Conservation (phyloP, 2,113 vertebrate genomes). For the Dolichotis patagonum region DNA sequence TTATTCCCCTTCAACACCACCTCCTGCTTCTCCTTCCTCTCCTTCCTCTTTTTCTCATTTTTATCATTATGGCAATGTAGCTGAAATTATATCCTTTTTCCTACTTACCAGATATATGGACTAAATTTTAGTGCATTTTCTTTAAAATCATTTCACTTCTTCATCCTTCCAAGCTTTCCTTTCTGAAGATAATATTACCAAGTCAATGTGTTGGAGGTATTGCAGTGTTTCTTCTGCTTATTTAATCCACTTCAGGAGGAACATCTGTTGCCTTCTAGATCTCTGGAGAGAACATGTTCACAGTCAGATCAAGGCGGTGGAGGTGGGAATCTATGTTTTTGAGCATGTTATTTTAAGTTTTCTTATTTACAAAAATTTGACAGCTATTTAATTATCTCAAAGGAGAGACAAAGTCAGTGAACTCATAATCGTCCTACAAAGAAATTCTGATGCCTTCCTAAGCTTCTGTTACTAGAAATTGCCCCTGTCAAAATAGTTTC, state of each 20-base stretch:
- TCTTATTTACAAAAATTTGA: background rate
- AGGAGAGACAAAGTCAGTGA: background rate
- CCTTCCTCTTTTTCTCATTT: background rate
- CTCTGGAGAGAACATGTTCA: background rate
- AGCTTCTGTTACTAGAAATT: background rate
- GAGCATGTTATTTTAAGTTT: background rate
- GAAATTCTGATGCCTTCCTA: background rate
- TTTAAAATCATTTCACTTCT: background rate
- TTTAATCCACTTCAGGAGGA: background rate
- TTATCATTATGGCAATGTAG: background rate
- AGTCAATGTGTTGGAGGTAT: background rate
- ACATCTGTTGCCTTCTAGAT: background rate
- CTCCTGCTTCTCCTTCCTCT: background rate
- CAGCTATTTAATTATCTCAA: background rate
- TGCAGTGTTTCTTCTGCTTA: background rate
- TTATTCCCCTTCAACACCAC: background rate
- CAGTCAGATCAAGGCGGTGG: background rate
- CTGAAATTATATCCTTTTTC: background rate
- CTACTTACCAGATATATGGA: background rate
- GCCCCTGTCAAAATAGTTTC: background rate
- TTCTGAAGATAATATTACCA: conserved; percentile 6
- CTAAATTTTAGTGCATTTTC: background rate
- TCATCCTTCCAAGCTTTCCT: background rate
- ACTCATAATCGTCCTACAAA: background rate
- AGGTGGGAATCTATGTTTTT: background rate